Base-by-base conservation (phyloP, 2,888 invertebrate species). In the Troglohyphantes excavatus region DNA sequence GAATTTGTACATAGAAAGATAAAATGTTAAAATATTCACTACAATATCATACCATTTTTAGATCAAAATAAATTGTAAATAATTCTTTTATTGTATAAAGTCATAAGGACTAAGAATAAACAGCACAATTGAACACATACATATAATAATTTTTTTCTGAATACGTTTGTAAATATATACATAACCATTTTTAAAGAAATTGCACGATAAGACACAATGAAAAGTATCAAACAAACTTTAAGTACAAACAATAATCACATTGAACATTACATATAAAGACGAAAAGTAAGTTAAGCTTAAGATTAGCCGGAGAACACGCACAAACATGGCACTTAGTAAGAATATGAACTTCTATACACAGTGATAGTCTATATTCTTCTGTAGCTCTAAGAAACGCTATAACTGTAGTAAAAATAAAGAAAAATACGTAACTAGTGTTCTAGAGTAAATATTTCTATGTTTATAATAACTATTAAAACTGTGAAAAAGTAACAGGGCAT, bases 251-350 rank as follows among this genome's bases (percentile, higher is more conserved):
- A 33, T 53, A 53, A 53, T 70, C 21, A 63, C 61, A 76, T 33
- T 39, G 61, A 63, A 59, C 59, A 76, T 61, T 61, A 59, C 26
- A 75, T 61, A 76, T 63, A 29, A 61, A 76, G 76, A 76, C 33
- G 33, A 33, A 61, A 76, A 76, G 61, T 33, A 63, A 76, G 39
- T 61, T 63, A 33, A 76, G 21, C 3, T 59, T 21, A 67, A 79
- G 75, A 67, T 53, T 33, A 13, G n/a, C n/a, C n/a, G n/a, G n/a
- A n/a, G n/a, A n/a, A n/a, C 67, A 84, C 29, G 75, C 67, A 76
- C 29, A 70, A 21, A 82, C 63, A 84, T 84, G 84, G 84, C 84
- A 84, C 84, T 84, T 75, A 46, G 33, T 70, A 76, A 63, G 75
- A 65, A 73, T 84, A 75, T 84, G 73, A 75, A 84, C 46, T 65